These are phyloP conservation scores for Plestiodon gilberti DNA, from an alignment of 2,113 vertebrate genomes.

Conservation along the genomic window DNA sequence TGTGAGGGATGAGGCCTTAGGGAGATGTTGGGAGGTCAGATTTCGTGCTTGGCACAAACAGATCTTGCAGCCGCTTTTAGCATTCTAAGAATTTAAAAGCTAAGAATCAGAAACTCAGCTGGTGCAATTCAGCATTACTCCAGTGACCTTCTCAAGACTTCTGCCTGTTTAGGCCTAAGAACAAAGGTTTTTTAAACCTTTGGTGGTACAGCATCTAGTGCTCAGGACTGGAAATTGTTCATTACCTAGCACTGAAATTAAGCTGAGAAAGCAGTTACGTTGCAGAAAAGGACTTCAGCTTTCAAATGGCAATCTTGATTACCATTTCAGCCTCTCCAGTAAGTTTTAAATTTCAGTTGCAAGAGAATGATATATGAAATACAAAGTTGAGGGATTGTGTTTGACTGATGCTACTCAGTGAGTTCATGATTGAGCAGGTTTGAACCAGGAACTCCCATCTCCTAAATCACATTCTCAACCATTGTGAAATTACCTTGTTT, in stretches of 20 bases:
- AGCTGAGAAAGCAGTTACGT: neutral
- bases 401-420: neutral
- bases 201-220: neutral
- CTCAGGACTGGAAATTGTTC: neutral
- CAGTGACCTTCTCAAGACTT: neutral
- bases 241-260: neutral
- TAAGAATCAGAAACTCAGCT: neutral
- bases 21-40: neutral
- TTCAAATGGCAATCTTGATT: neutral
- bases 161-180: neutral
- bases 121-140: neutral
- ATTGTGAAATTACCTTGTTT: neutral
- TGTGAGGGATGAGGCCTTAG: conserved; percentile 9
- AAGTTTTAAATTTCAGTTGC: neutral
- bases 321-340: neutral
- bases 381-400: too few relatives aligned
- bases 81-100: neutral
- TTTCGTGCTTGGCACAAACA: conserved; percentile 42
- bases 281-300: neutral
- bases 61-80: neutral
- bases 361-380: neutral
- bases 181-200: neutral
- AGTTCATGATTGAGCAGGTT: neutral
- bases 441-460: neutral
- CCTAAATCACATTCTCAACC: neutral